Evolutionary conservation across 2,113 vertebrate genomes (phyloP), one percentile per base, ranked within the genome.

Genomic region (Rhabdomys dilectus): DNA sequence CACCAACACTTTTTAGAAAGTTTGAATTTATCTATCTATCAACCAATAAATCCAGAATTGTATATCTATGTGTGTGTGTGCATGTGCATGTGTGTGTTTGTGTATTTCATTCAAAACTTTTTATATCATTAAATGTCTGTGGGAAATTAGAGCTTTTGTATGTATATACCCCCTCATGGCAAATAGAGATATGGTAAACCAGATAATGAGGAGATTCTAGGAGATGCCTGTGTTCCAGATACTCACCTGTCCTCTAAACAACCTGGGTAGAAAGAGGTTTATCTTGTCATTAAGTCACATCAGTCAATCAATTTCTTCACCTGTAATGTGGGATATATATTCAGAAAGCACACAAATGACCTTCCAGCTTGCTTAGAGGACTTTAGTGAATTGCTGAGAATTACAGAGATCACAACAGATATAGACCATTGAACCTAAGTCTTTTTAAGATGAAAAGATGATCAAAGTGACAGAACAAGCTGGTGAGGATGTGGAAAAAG

Each of bases 11-110:
- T n/a, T 91, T 94, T 72, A 72, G 56, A 92, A 88, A 17, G 56
- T 96, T 95, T 51, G 56, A 90, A 91, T 84, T 94, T 36, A 89
- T 89, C 29, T 80, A 89, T 89, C 34, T 75, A 29, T 88, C 39
- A 78, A 53, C 19, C 72, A 80, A 7, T 78, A 60, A 58, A n/a
- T 76, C 10, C 58, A 95, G 87, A 96, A 77, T 39, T 64, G 31
- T 48, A 64, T 77, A 81, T 13, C 29, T 24, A 31, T 36, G 10
- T 89, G 31, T 95, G 31, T 92, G 89, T 92, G 39, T 36, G 36
- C 48, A 48, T 36, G 7, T 89, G 36, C 92, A 29, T 93, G 90
- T 91, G 68, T 36, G 68, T 70, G 68, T 36, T 34, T 72, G 68
- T 95, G 36, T 92, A 80, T 92, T 81, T 97, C 53, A 91, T 2